Base-by-base conservation (phyloP, 64 coral and sea anemone genomes). In the Hydrozoanthus tunicans region DNA sequence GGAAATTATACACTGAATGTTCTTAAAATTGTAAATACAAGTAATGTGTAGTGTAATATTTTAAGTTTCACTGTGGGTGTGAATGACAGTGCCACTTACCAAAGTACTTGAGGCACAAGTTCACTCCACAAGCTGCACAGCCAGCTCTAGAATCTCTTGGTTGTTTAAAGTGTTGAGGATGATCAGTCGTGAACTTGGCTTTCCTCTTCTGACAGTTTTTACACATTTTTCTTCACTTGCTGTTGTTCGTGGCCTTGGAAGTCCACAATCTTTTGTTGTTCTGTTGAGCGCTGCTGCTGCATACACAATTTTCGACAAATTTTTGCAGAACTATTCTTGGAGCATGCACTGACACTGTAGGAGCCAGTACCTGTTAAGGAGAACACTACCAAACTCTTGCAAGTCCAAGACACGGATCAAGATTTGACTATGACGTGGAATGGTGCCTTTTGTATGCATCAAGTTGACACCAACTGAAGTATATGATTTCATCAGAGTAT, bases 71-170 rank as follows among this genome's bases (percentile, higher is more conserved):
- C 15, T 9, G 3, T 64, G 62, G 62, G 9, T 64, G 62, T 64
- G 9, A 64, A 64, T 9, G 62, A 64, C 62, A 9, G 15, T 64
- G 62, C 7, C 62, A 64, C 62, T 64, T 14, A 14, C 62, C 76
- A 26, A 78, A 78, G 17, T 26, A 78, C 76, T 78, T 26, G 1
- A 56, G 13, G 24, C 20, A 78, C 76, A 78, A 78, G 76, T 78
- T 78, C 76, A 78, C 76, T 78, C 76, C 76, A 78, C 76, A 78
- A 56, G 76, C 12, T 78, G 76, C 76, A 78, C 76, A 27, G 12
- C 76, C 76, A 78, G 24, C 20, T 56, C 76, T 78, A 12, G 76
- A 78, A 52, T 78, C 76, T 78, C 76, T 78, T 78, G 62, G 62
- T 3, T 9, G 7, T 14, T 64, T 64, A 64, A 64, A 5, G 3